These are phyloP conservation scores for Dendropsophus ebraccatus DNA, from an alignment of 2,113 vertebrate genomes.

Conservation along the genomic window DNA sequence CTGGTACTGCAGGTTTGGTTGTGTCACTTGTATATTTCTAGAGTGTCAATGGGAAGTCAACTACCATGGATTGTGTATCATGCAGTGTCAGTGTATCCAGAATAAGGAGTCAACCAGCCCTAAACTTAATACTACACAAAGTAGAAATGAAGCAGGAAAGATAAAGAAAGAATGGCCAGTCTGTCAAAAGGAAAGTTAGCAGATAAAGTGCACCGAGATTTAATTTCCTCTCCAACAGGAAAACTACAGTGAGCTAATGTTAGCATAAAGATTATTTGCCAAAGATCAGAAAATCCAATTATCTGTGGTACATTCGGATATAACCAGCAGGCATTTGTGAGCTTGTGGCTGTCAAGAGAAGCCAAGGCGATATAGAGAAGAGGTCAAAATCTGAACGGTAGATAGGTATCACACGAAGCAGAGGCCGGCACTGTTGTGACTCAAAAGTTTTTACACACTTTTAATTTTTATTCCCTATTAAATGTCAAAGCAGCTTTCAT, in stretches of 20 bases:
- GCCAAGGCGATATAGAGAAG: conserved; percentile 25
- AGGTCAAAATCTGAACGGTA: conserved; percentile 33
- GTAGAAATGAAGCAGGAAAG: conserved; percentile 22
- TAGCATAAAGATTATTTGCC: conserved; percentile 56
- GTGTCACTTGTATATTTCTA: neutral
- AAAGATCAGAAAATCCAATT: conserved; percentile 58
- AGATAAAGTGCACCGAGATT: conserved; percentile 51
- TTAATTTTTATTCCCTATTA: conserved; percentile 6
- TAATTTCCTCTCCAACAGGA: conserved; percentile 53
- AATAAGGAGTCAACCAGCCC: neutral
- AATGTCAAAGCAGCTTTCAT: conserved; percentile 39
- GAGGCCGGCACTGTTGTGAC: neutral
- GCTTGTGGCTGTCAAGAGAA: conserved; percentile 47
- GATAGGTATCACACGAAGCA: conserved; percentile 39
- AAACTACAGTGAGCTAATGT: conserved; percentile 55
- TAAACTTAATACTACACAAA: conserved; percentile 4
- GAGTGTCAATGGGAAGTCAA: neutral
- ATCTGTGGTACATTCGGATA: conserved; percentile 44
- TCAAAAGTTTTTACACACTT: conserved; percentile 18
- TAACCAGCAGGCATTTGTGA: conserved; percentile 36
- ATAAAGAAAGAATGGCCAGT: conserved; percentile 15
- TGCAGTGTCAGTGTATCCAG: neutral
- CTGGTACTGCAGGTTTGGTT: neutral
- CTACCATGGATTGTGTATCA: neutral
- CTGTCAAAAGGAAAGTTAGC: conserved; percentile 24